These are phyloP conservation scores for Silurus meridionalis DNA, from an alignment of 2,113 vertebrate species.

Conservation along the genomic window DNA sequence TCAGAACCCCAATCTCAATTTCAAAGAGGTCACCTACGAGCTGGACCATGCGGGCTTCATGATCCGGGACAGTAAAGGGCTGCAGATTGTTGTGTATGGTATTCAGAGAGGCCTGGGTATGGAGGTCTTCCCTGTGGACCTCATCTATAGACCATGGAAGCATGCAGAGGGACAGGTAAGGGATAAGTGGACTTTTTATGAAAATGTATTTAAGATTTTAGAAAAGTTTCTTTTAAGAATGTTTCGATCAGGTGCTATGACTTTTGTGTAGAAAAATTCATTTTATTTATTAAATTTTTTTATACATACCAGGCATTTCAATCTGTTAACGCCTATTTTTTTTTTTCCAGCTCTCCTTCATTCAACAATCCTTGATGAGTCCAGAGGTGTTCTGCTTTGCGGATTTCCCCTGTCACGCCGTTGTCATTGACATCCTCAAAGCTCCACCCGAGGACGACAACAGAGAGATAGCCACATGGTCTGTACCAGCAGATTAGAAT, in stretches of 20 bases:
- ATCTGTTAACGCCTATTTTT: too few relatives aligned
- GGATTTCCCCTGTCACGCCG: constrained; percentile 93
- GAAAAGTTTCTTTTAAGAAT: neutral
- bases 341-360: constrained; percentile 87
- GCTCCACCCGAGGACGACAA: constrained; percentile 99
- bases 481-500: neutral
- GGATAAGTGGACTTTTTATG: neutral
- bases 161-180: constrained; percentile 95
- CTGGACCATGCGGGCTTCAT: constrained; percentile 93
- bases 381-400: constrained; percentile 98
- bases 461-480: constrained; percentile 98
- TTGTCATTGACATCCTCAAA: constrained; percentile 97
- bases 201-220: too few relatives aligned
- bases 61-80: constrained; percentile 95
- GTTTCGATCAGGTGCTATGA: neutral
- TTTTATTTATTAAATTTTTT: neutral
- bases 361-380: constrained; percentile 96
- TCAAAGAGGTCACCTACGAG: constrained; percentile 98
- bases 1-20: constrained; percentile 94
- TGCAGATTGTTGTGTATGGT: constrained; percentile 95
- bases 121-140: constrained; percentile 95
- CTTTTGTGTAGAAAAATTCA: too few relatives aligned
- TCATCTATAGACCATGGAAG: constrained; percentile 98
- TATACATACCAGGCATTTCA: neutral
- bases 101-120: constrained; percentile 93